Conservation (phyloP, 2,888 invertebrate species). For the Parnassius orleans region DNA sequence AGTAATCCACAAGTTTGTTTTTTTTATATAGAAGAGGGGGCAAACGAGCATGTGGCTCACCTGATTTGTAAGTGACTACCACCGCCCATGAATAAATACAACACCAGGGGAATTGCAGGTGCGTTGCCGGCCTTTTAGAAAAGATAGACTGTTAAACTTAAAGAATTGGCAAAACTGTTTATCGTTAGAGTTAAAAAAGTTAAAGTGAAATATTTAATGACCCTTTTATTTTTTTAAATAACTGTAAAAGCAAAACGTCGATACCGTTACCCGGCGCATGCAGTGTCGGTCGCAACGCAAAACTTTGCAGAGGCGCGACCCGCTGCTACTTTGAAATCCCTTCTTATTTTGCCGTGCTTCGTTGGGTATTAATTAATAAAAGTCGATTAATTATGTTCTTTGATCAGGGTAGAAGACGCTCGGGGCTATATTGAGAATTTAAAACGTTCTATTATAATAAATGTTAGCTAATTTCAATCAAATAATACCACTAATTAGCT, state of each 20-base stretch:
- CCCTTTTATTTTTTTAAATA: constrained; percentile 14
- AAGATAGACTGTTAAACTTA: too few species aligned
- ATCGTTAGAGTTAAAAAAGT: neutral
- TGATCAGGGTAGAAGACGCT: constrained; percentile 54
- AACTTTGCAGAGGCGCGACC: constrained; percentile 45
- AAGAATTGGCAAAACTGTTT: too few species aligned
- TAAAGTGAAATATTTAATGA: constrained; percentile 16
- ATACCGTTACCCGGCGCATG: constrained; percentile 59
- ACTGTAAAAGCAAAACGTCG: constrained; percentile 20
- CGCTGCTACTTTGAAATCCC: constrained; percentile 35
- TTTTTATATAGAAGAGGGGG: too few species aligned
- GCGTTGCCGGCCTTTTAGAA: too few species aligned
- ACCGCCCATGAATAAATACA: too few species aligned
- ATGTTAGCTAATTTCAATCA: constrained; percentile 76
- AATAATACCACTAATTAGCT: constrained; percentile 77
- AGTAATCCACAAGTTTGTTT: too few species aligned
- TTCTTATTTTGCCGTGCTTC: constrained; percentile 32
- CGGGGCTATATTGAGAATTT: constrained; percentile 54
- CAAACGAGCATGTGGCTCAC: too few species aligned
- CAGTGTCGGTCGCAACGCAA: constrained; percentile 63
- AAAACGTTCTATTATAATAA: constrained; percentile 74
- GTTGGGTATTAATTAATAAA: constrained; percentile 48
- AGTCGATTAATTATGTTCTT: constrained; percentile 62
- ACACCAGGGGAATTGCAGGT: too few species aligned
- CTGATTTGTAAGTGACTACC: too few species aligned